Evolutionary conservation across 2,888 invertebrate genomes (phyloP), one percentile per base, ranked within the genome.

Genomic region (Polyploca ridens): DNA sequence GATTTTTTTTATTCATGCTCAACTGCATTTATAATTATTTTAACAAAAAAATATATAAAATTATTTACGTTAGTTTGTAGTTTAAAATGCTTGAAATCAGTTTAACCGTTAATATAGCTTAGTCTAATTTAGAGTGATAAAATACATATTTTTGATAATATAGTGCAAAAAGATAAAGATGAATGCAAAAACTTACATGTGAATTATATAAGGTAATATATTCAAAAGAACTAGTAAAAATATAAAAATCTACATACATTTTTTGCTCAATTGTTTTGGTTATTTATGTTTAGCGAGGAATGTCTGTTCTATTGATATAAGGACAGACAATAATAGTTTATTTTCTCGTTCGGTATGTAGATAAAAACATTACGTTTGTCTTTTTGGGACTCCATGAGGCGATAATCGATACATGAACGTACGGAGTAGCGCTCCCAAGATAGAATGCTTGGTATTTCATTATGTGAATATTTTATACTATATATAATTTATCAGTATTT

Each of bases 401-500:
- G 14, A 44, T 44, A 44, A 44, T 13, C 44, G 5, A 11, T 13
- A 44, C 44, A 49, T 6, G 16, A 49, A n/a, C n/a, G 46, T 54
- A 54, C 7, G 16, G n/a, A 54, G 19, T 54, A n/a, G 7, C 16
- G 54, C 19, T 19, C 54, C 19, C n/a, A 19, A 19, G 16, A 19
- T 19, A 54, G 14, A 1, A 46, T 54, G 54, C 19, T 19, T 54
- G 54, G 19, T 54, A 46, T 46, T 46, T 46, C 0, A 46, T 46
- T 46, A 46, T 46, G n/a, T 46, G 5, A 46, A n/a, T 46, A 46
- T 78, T 74, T 71, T 70, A 70, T 70, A 77, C 69, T 27, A 27
- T 27, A 27, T 77, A 78, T 77, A 74, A 76, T 68, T 78, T 78
- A 73, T 78, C 78, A 73, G 74, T 76, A 71, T 76, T 77, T 77